Evolutionary conservation across 2,888 invertebrate species (phyloP).

Genomic region (Mantis religiosa): DNA sequence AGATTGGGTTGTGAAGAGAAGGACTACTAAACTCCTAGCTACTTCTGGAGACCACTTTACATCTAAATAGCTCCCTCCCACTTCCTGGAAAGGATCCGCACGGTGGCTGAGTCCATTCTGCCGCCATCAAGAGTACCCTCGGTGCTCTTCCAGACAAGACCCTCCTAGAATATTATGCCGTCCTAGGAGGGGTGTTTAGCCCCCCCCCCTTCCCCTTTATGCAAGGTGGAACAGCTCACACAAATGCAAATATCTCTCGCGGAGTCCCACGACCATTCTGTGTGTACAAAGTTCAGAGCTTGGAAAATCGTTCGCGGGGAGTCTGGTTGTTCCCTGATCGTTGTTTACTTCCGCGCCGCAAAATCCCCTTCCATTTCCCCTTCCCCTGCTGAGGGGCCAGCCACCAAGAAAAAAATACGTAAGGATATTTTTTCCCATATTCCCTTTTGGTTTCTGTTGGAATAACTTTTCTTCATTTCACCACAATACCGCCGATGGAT

Average conservation of each 20-base stretch:
- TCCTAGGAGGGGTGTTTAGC: background rate
- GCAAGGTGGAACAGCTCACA: background rate
- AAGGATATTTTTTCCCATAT: background rate
- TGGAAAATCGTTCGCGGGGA: background rate
- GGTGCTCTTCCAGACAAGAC: background rate
- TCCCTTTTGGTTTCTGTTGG: background rate
- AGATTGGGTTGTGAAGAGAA: slow-evolving; percentile 11
- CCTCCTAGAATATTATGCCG: background rate
- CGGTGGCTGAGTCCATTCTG: slow-evolving; percentile 8
- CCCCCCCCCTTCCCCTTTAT: background rate
- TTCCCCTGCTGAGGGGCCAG: background rate
- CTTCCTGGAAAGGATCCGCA: background rate
- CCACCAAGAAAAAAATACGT: background rate
- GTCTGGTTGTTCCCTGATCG: background rate
- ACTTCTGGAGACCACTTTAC: slow-evolving; percentile 16
- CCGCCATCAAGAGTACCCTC: background rate
- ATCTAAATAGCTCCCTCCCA: slow-evolving; percentile 21
- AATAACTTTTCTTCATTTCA: background rate
- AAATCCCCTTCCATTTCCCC: background rate
- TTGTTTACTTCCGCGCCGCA: background rate
- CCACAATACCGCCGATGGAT: background rate
- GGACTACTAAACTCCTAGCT: background rate
- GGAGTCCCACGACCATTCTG: background rate
- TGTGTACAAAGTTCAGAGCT: slow-evolving; percentile 6
- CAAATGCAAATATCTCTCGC: slow-evolving; percentile 10